phyloP scores from a whole-genome alignment of 2,113 vertebrate species.

The Oxyruncus cristatus region DNA sequence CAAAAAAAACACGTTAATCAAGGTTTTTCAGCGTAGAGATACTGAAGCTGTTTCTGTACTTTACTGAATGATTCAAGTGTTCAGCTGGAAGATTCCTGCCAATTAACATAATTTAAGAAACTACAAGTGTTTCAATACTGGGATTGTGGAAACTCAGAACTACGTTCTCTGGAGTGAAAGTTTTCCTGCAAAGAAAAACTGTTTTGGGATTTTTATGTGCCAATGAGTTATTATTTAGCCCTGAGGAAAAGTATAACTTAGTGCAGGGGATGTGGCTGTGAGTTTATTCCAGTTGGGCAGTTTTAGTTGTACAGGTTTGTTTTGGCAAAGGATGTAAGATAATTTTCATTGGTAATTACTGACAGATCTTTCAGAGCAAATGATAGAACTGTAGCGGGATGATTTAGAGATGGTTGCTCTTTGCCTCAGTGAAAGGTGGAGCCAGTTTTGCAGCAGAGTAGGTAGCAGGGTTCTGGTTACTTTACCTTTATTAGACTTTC shows the following conservation, averaged over 20 bases:
- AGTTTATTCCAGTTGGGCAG: neutral
- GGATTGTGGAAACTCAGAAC: neutral
- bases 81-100: neutral
- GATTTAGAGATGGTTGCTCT: neutral
- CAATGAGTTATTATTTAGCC: neutral
- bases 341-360: neutral
- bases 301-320: neutral
- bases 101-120: neutral
- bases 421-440: neutral
- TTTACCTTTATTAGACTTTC: neutral
- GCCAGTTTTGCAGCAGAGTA: neutral
- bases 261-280: neutral
- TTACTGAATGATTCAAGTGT: neutral
- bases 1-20: neutral
- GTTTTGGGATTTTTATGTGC: neutral
- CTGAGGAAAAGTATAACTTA: neutral
- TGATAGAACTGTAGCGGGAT: neutral
- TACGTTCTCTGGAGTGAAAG: neutral
- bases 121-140: neutral
- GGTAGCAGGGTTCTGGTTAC: neutral
- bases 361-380: neutral
- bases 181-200: neutral
- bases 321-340: neutral
- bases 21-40: neutral
- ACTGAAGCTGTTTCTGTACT: neutral